Percentiles rank a stretch among this genome's conserved stretches.
These are phyloP conservation scores for Echiichthys vipera DNA, from an alignment of 2,797 vertebrate species.

Conservation along the genomic window DNA sequence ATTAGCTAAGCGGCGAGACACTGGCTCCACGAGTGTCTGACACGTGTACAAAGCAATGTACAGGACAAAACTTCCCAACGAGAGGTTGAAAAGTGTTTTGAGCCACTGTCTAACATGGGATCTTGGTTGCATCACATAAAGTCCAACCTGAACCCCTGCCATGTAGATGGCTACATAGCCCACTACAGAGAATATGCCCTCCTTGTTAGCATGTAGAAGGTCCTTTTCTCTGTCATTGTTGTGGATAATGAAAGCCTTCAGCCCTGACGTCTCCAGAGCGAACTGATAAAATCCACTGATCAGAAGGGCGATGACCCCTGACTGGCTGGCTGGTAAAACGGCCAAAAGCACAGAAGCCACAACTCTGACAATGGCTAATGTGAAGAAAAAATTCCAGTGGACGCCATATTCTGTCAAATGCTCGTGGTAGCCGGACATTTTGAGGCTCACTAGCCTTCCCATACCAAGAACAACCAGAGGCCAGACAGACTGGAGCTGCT, in stretches of 20 bases:
- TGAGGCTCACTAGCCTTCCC: slow-evolving; percentile 87
- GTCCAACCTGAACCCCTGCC: slow-evolving; percentile 92
- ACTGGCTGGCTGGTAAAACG: slow-evolving; percentile 80
- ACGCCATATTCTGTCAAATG: slow-evolving; percentile 94
- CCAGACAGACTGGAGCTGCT: slow-evolving; percentile 89
- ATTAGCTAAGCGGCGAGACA: slow-evolving; percentile 94
- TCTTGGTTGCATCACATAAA: slow-evolving; percentile 85
- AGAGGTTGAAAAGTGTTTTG: slow-evolving; percentile 69
- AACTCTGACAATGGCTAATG: slow-evolving; percentile 89
- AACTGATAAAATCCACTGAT: slow-evolving; percentile 87
- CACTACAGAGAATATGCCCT: slow-evolving; percentile 90
- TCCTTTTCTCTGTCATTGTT: slow-evolving; percentile 84
- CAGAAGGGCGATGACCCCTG: slow-evolving; percentile 85
- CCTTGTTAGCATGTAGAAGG: slow-evolving; percentile 93
- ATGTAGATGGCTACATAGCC: slow-evolving; percentile 93
- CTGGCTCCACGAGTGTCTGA: slow-evolving; percentile 83
- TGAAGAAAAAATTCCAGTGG: slow-evolving; percentile 99
- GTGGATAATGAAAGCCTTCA: slow-evolving; percentile 89
- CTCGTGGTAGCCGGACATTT: slow-evolving; percentile 91
- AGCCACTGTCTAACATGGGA: slow-evolving; percentile 86
- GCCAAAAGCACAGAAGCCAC: slow-evolving; percentile 87
- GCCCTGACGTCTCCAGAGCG: slow-evolving; percentile 83
- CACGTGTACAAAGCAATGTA: slow-evolving; percentile 77
- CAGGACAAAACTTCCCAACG: slow-evolving; percentile 73
- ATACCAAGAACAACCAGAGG: slow-evolving; percentile 89